A percentile compares a stretch with the other conserved stretches of the same genome.
These are phyloP conservation scores for Elymnias hypermnestra DNA, from an alignment of 1,140 invertebrate genomes.

Conservation along the genomic window DNA sequence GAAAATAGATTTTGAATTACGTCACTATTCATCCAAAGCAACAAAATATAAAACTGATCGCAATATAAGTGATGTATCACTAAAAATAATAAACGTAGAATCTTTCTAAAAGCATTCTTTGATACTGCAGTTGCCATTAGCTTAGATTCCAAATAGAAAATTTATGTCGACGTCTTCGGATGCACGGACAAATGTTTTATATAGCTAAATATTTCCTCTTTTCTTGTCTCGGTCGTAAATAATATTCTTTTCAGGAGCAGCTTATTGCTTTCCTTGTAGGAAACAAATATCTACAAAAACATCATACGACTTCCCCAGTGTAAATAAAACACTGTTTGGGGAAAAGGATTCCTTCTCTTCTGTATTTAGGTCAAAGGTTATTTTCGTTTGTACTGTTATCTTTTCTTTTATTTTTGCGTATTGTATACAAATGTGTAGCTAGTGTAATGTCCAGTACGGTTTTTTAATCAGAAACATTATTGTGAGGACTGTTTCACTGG, in stretches of 20 bases:
- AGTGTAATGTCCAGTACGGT: constrained; percentile 51
- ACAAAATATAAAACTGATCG: too few relatives aligned
- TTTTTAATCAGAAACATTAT: constrained; percentile 51
- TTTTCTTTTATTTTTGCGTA: too few relatives aligned
- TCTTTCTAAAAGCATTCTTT: constrained; percentile 31
- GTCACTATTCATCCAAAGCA: too few relatives aligned
- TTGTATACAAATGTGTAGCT: constrained; percentile 22
- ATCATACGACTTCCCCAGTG: neutral
- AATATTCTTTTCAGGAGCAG: constrained; percentile 63
- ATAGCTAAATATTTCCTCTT: constrained; percentile 54
- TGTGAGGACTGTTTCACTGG: constrained; percentile 18
- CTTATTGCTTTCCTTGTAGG: constrained; percentile 54
- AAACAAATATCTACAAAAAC: constrained; percentile 46
- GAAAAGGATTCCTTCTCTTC: too few relatives aligned
- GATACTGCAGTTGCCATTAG: constrained; percentile 56
- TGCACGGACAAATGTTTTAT: constrained; percentile 61
- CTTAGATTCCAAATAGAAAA: constrained; percentile 49
- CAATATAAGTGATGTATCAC: neutral
- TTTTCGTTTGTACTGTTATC: constrained; percentile 17
- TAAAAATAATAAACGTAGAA: constrained; percentile 2
- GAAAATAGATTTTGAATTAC: too few relatives aligned
- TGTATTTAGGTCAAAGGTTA: too few relatives aligned
- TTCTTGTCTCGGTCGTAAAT: constrained; percentile 62
- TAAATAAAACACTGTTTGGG: too few relatives aligned
- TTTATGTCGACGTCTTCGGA: constrained; percentile 53